Evolutionary conservation across 1,140 invertebrate species (phyloP), one percentile per base, ranked within the genome.

Genomic region (Eufriesea mexicana): DNA sequence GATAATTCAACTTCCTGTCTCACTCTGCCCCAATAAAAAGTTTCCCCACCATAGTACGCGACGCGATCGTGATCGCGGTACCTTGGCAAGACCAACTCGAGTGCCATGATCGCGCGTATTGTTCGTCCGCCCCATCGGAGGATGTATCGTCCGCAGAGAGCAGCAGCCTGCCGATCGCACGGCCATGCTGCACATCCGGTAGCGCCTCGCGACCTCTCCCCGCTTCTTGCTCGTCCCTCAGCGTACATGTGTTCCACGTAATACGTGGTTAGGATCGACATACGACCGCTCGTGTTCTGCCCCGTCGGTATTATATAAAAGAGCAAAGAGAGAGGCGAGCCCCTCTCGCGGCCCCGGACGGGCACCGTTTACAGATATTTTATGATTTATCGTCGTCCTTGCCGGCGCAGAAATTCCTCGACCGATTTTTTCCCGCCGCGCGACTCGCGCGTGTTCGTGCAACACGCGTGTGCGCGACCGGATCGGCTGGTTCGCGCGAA

Each of bases 351-450:
- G 6, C 42, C 18, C n/a, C n/a, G n/a, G 18, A 79, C 71, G 23
- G 35, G 10, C 83, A 70, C 78, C 78, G 70, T 81, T 84, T 84
- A 81, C 71, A 84, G 78, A 81, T 84, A 85, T 76, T 87, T 87
- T 83, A 89, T 85, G 87, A 89, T 89, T 87, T 87, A 89, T 87
- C 87, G 87, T 49, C 85, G 86, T 89, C 85, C 83, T 85, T 84
- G 77, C 64, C 66, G 61, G 61, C 62, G 73, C 64, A 85, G 78
- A 79, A 89, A 87, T 89, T 89, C 81, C 84, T 62, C 55, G 9
- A 8, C 9, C 55, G 68, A 83, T 75, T 87, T 85, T 89, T 85
- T 70, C 42, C 7, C 18, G 42, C 59, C 78, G 25, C 23, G 64
- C 54, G 23, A 47, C 20, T 62, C 25, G 64, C 42, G 20, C 55